These are phyloP conservation scores for Intellagama lesueurii DNA, from an alignment of 2,797 vertebrate species.

Conservation along the genomic window DNA sequence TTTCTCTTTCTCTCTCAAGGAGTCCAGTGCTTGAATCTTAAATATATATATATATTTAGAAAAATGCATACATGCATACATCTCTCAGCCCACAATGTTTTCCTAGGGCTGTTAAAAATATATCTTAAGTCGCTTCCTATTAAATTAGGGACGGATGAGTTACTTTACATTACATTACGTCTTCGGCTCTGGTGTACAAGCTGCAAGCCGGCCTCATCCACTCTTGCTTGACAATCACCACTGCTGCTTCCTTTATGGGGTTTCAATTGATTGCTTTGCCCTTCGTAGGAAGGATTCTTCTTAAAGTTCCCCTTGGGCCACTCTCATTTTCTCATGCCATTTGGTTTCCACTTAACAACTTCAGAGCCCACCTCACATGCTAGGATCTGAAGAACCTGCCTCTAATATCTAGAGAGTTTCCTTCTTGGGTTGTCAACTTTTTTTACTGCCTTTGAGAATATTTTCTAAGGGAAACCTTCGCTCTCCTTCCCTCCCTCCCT, in stretches of 20 bases:
- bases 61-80: conserved; percentile 23
- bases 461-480: not conserved
- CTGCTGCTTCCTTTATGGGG: conserved; percentile 2
- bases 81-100: conserved; percentile 27
- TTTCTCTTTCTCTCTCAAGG: not conserved
- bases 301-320: conserved; percentile 16
- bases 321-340: conserved; percentile 12
- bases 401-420: not conserved
- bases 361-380: not conserved
- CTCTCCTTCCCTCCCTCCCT: not conserved
- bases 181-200: not conserved
- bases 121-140: conserved; percentile 45
- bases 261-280: conserved; percentile 30
- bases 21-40: conserved; percentile 17
- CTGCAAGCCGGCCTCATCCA: conserved; percentile 11
- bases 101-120: conserved; percentile 40
- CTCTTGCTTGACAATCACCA: conserved; percentile 17
- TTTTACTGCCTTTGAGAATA: not conserved
- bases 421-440: not conserved
- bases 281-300: conserved; percentile 28
- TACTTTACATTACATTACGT: conserved; percentile 28
- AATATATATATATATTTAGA: not conserved
- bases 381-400: not conserved
- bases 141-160: conserved; percentile 43
- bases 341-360: conserved; percentile 17